phyloP scores from a whole-genome alignment of 2,797 vertebrate genomes.

The Thalassophryne amazonica region DNA sequence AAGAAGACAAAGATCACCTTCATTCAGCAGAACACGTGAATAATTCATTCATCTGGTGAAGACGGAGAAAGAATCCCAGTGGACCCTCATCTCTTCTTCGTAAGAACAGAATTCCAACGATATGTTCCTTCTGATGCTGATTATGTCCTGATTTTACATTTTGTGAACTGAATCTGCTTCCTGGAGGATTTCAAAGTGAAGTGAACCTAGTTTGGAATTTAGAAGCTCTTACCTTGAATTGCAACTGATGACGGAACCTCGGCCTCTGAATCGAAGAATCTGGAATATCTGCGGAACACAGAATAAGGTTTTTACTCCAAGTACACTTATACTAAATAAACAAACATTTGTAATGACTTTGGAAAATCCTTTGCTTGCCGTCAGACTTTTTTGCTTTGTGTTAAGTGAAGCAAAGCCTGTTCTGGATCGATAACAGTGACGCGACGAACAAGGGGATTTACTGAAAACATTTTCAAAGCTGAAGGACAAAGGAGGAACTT shows the following conservation, averaged over 20 bases:
- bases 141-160: too few species aligned
- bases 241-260: conserved; percentile 79
- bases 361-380: too few species aligned
- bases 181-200: not conserved
- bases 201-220: not conserved
- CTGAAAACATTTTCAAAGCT: not conserved
- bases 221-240: conserved; percentile 86
- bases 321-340: too few species aligned
- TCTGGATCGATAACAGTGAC: not conserved
- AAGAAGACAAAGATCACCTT: not conserved
- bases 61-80: not conserved
- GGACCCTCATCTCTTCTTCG: conserved; percentile 74
- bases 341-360: too few species aligned
- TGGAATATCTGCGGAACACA: conserved; percentile 84
- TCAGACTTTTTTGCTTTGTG: too few species aligned
- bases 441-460: conserved; percentile 14
- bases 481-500: conserved; percentile 59
- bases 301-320: conserved; percentile 22
- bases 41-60: not conserved
- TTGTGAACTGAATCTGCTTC: not conserved
- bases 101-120: conserved; percentile 75
- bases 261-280: conserved; percentile 91
- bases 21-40: not conserved
- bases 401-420: not conserved
- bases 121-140: too few species aligned